phyloP scores from a whole-genome alignment of 2,888 invertebrate species.

The Xestoiulus laeticollis region DNA sequence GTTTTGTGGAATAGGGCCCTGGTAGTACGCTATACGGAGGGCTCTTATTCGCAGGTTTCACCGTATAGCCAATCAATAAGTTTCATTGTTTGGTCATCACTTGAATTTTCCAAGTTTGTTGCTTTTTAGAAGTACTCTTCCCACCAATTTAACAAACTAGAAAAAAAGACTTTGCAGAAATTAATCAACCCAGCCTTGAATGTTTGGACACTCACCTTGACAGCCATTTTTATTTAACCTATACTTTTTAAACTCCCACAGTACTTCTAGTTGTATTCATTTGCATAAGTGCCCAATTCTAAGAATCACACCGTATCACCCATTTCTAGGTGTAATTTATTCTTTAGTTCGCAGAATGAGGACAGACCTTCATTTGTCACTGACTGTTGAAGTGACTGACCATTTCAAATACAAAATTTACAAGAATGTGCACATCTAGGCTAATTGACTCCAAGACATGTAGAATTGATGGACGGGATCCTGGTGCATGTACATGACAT shows the following conservation, averaged over 20 bases:
- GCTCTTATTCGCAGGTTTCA: too few relatives aligned
- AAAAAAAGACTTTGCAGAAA: not conserved
- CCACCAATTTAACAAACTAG: not conserved
- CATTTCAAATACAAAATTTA: not conserved
- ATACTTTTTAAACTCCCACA: not conserved
- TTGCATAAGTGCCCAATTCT: not conserved
- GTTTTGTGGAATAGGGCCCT: too few relatives aligned
- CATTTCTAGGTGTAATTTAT: not conserved
- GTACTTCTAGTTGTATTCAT: not conserved
- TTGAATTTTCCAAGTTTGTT: not conserved
- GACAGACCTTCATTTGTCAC: not conserved
- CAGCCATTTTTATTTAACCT: not conserved
- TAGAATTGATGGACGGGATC: not conserved
- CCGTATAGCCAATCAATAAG: too few relatives aligned
- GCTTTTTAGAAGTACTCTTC: not conserved
- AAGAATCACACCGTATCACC: not conserved
- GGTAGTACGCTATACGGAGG: too few relatives aligned
- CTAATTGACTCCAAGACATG: not conserved
- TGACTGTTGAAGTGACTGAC: too few relatives aligned
- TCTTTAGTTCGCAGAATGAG: not conserved
- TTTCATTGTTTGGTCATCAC: constrained; percentile 1
- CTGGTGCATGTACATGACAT: not conserved
- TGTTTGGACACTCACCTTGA: not conserved
- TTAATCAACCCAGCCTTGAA: not conserved
- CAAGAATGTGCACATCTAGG: not conserved